Evolutionary conservation across 2,888 invertebrate species (phyloP), one percentile per base, ranked within the genome.

Genomic region (Pammene aurita): DNA sequence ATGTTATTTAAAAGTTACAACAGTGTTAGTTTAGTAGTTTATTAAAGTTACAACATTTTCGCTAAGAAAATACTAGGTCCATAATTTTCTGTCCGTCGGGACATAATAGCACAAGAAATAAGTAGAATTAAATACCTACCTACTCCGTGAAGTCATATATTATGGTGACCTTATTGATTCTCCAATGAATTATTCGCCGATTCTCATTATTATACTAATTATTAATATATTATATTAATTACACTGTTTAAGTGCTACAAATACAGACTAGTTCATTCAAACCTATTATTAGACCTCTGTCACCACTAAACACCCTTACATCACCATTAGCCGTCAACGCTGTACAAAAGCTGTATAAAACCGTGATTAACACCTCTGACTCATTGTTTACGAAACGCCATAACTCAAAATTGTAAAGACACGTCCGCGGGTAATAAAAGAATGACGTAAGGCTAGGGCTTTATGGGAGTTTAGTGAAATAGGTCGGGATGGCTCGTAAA

Each of bases 381-480:
- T 54, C 60, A 48, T 54, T 70, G 66, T 69, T 69, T 69, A 63
- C 57, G 50, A 52, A 67, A 71, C 61, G 65, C 70, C 38, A 66
- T 74, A 73, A 76, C 71, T 74, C 75, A 73, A 74, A 76, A 75
- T 71, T 74, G 73, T 76, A 72, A 74, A 74, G 72, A 74, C 73
- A 73, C 72, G 75, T 75, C 73, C 54, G 67, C 50, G 52, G 46
- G 55, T 42, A 61, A 72, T 75, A 69, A 71, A 67, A 70, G 67
- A 77, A 77, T 85, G 83, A 80, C 82, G 85, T 82, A 82, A 86
- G 79, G 81, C 81, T 79, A 83, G 81, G 80, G 78, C 79, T 85
- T 85, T 85, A 86, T 81, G 81, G 77, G 73, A 80, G 78, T 82
- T 82, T 81, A 78, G 80, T 76, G 75, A 85, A 87, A 82, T 81